Evolutionary conservation across 2,113 vertebrate species (phyloP).

Genomic region (Entelurus aequoreus): DNA sequence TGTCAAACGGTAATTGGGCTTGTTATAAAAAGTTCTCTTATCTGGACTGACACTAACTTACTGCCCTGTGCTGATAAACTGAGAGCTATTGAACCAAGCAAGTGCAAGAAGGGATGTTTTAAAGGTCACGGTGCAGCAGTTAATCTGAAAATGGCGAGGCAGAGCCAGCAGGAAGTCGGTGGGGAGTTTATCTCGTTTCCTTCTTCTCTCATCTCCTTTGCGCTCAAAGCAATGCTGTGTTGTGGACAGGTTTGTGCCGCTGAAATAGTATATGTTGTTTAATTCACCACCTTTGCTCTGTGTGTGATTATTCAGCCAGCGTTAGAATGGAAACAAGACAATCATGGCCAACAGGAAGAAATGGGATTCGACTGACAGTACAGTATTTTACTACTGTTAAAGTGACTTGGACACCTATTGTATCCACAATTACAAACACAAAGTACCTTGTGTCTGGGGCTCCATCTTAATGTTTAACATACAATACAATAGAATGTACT

Average conservation of each 20-base stretch:
- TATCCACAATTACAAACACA: too few relatives aligned
- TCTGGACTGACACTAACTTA: conserved; percentile 21
- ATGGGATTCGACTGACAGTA: conserved; percentile 39
- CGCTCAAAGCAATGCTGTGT: conserved; percentile 31
- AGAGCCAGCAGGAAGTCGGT: conserved; percentile 32
- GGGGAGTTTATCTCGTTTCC: conserved; percentile 14
- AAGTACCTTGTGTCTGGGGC: too few relatives aligned
- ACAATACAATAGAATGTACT: too few relatives aligned
- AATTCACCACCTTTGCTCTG: conserved; percentile 5
- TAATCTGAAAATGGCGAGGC: conserved; percentile 51
- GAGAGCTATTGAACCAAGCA: conserved; percentile 32
- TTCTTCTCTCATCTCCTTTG: conserved; percentile 8
- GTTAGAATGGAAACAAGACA: conserved; percentile 14
- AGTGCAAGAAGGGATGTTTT: conserved; percentile 51
- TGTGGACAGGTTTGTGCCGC: conserved; percentile 30
- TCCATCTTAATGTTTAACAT: too few relatives aligned
- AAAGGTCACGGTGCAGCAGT: conserved; percentile 60
- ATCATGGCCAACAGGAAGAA: conserved; percentile 28
- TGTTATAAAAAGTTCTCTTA: conserved; percentile 29
- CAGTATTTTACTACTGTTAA: not conserved
- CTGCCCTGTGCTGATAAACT: conserved; percentile 39
- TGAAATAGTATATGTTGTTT: conserved; percentile 37
- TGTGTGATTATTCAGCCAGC: conserved; percentile 12
- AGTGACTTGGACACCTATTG: too few relatives aligned
- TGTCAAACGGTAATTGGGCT: conserved; percentile 17